Base-by-base conservation (phyloP, 1,140 invertebrate species). In the Drosophila melanica region DNA sequence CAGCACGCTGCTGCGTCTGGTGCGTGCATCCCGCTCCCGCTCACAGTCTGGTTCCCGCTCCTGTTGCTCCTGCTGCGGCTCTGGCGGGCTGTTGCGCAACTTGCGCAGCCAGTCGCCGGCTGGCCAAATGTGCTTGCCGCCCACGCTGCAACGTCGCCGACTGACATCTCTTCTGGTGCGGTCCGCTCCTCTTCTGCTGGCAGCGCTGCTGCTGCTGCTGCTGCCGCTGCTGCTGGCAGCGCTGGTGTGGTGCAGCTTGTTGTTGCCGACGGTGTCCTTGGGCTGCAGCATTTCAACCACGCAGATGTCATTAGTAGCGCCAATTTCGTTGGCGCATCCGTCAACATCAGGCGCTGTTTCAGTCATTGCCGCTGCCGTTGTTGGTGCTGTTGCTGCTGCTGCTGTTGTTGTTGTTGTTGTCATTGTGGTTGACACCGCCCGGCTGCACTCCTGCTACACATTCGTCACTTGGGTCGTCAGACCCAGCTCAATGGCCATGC, bases 401-500 rank as follows among this genome's bases (percentile, higher is more conserved):
- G 50, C 64, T 42, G 75, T 53, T 57, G 80, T 41, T 51, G 47
- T 51, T 11, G 41, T 23, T 44, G 50, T 68, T 42, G 75, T 57
- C 44, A 37, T 35, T 57, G 80, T 41, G 47, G 80, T 57, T 62
- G 81, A 72, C 53, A 75, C 77, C 59, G 77, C 71, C 64, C 85
- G 55, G 59, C 79, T 89, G 48, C 73, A 80, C 53, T 86, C 85
- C 53, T 91, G 91, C 91, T 92, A 92, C 81, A 92, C 91, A 81
- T 92, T 92, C 58, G 91, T 92, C 71, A 92, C 90, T 76, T 92
- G 91, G 39, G 91, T 92, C 58, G 90, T 91, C 64, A 84, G 68
- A 16, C 86, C 90, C 58, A 92, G 75, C 64, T 92, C 91, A 68
- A 90, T 79, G 58, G 82, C 85, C 69, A 84, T 80, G 64, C 82